Evolutionary conservation across 2,797 vertebrate genomes (phyloP).

Genomic region (Muscicapa comitata): DNA sequence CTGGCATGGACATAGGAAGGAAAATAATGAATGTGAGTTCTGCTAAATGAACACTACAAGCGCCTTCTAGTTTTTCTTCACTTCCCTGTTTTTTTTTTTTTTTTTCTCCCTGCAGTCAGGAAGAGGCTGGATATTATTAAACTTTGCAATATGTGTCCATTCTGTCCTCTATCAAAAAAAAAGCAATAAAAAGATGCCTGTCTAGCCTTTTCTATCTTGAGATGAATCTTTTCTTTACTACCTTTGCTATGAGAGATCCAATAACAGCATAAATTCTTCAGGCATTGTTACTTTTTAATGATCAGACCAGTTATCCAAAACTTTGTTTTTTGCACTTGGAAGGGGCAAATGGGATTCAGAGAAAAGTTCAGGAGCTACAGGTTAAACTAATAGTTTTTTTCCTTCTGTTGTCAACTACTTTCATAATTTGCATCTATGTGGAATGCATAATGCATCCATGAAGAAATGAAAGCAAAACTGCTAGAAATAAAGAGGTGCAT

Average conservation of each 20-base stretch:
- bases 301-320: neutral
- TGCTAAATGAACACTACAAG: neutral
- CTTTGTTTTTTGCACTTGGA: neutral
- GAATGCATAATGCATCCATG: neutral
- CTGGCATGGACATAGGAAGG: neutral
- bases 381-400: neutral
- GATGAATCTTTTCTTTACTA: neutral
- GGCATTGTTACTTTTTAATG: neutral
- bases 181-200: slow-evolving; percentile 1
- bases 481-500: neutral
- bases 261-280: neutral
- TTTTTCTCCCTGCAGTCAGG: neutral
- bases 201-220: neutral
- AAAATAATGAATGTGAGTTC: neutral
- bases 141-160: neutral
- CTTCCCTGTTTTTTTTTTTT: neutral
- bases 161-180: neutral
- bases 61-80: neutral
- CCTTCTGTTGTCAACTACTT: neutral
- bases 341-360: neutral
- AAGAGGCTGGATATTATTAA: neutral
- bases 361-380: neutral
- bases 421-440: neutral
- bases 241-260: neutral
- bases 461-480: neutral